phyloP scores from a whole-genome alignment of 2,797 vertebrate genomes.

The Neomorphus geoffroyi region DNA sequence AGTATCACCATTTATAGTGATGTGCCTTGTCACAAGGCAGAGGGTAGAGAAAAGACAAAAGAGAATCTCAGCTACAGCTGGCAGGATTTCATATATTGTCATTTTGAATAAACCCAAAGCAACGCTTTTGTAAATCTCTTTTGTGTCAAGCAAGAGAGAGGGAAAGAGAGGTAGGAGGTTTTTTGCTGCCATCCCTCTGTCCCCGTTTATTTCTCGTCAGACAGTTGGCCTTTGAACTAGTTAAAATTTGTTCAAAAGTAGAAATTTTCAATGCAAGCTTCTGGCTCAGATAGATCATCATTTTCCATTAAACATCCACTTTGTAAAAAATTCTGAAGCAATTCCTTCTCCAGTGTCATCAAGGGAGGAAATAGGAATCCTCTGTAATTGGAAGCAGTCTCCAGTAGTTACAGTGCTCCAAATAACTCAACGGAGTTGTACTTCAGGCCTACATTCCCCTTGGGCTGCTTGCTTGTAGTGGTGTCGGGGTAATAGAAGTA shows the following conservation, averaged over 20 bases:
- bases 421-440: background rate
- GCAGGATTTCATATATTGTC: background rate
- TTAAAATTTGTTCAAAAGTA: conserved; percentile 12
- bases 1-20: background rate
- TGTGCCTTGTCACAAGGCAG: background rate
- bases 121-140: background rate
- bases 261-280: background rate
- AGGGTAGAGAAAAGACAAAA: background rate
- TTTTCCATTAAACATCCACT: background rate
- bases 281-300: background rate
- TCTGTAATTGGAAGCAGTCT: background rate
- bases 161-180: background rate
- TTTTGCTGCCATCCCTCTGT: background rate
- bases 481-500: background rate
- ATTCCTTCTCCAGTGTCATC: background rate
- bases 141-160: background rate
- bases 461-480: background rate
- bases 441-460: background rate
- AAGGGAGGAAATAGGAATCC: background rate
- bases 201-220: background rate
- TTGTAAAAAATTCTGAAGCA: background rate
- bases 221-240: background rate
- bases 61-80: background rate
- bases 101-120: background rate
- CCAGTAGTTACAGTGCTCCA: background rate